phyloP scores from a whole-genome alignment of 1,140 invertebrate genomes.

The Rhopalosiphum maidis region DNA sequence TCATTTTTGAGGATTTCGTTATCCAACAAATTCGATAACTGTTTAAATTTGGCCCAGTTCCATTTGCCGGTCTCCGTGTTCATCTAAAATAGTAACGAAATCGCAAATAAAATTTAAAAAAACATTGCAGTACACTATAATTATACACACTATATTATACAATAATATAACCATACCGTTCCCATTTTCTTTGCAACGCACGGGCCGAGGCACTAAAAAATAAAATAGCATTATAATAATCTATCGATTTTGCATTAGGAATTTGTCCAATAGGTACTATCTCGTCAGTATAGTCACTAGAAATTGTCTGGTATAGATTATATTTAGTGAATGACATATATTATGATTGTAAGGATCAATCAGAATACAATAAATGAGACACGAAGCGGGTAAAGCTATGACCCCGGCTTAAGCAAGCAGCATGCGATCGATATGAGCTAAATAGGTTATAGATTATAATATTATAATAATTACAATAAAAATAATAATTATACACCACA shows the following conservation, averaged over 20 bases:
- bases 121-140: neutral
- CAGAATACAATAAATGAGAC: neutral
- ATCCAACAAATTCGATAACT: neutral
- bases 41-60: neutral
- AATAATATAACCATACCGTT: slow-evolving; percentile 25
- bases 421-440: too few relatives aligned
- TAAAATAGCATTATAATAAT: neutral
- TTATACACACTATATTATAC: neutral
- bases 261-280: neutral
- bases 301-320: neutral
- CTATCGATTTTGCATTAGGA: neutral
- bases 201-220: slow-evolving; percentile 18
- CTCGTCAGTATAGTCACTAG: neutral
- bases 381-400: neutral
- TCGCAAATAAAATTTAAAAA: neutral
- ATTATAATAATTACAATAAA: too few relatives aligned
- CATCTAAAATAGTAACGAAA: slow-evolving; percentile 16
- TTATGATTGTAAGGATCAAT: neutral
- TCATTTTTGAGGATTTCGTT: neutral
- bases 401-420: neutral
- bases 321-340: neutral
- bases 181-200: slow-evolving; percentile 34
- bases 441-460: neutral
- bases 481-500: too few relatives aligned
- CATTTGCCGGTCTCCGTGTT: neutral